A percentile compares a stretch with the other conserved stretches of the same genome.
phyloP scores from a whole-genome alignment of 2,888 invertebrate genomes.

The Amblyteles armatorius region DNA sequence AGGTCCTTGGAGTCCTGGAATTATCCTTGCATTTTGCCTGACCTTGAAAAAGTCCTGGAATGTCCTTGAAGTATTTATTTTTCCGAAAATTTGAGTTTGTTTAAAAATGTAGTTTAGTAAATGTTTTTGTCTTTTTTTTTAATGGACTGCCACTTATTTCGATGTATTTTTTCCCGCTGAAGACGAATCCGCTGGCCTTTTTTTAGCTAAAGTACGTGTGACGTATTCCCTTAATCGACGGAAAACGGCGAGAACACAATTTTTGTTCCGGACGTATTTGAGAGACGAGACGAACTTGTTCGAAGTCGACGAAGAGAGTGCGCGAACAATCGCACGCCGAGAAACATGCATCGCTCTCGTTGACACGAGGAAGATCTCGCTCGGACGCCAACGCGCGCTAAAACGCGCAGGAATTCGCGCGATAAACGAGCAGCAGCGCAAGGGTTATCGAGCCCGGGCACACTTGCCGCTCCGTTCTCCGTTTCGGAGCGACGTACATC shows the following conservation, averaged over 20 bases:
- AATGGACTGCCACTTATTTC: too few species aligned
- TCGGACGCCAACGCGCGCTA: constrained; percentile 42
- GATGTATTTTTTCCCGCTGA: too few species aligned
- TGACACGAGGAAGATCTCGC: constrained; percentile 21
- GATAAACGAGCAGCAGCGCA: constrained; percentile 54
- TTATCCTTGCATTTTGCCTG: too few species aligned
- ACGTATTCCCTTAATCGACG: not conserved
- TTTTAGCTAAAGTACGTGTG: too few species aligned
- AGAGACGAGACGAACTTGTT: not conserved
- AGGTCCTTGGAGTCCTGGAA: too few species aligned
- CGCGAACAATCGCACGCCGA: constrained; percentile 19
- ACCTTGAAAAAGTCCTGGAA: too few species aligned
- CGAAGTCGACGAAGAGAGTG: not conserved
- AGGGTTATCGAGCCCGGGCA: constrained; percentile 60
- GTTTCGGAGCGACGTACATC: constrained; percentile 48
- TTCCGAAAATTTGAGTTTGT: too few species aligned
- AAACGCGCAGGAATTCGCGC: constrained; percentile 17
- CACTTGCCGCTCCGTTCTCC: constrained; percentile 6
- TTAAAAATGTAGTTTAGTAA: too few species aligned
- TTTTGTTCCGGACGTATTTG: not conserved
- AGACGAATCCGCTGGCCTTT: too few species aligned
- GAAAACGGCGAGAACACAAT: not conserved
- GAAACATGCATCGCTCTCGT: constrained; percentile 1
- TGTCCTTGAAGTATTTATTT: too few species aligned
- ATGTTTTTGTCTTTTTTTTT: too few species aligned